These are phyloP conservation scores for Brachionus angularis DNA, from an alignment of 1,140 invertebrate species.

Conservation along the genomic window DNA sequence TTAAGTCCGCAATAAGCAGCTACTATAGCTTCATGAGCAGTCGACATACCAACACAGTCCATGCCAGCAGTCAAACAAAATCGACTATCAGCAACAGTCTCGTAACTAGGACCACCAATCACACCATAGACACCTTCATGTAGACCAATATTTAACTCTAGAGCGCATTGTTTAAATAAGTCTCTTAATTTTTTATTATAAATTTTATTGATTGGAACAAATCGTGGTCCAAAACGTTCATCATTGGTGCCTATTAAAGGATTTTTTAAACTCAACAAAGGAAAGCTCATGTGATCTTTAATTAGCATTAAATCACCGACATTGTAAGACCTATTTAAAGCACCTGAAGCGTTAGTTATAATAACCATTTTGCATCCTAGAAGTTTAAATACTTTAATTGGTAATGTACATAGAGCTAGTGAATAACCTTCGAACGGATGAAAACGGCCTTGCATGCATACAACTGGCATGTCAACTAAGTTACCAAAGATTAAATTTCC, in stretches of 20 bases:
- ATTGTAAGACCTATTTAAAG: conserved; percentile 75
- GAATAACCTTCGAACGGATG: conserved; percentile 94
- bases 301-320: conserved; percentile 93
- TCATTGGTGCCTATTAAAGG: conserved; percentile 88
- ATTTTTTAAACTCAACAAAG: conserved; percentile 70
- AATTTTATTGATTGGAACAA: conserved; percentile 80
- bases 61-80: conserved; percentile 75
- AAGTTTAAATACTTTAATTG: conserved; percentile 87
- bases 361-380: conserved; percentile 79
- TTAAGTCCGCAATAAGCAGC: conserved; percentile 83
- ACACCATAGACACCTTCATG: conserved; percentile 82
- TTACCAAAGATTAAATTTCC: conserved; percentile 82
- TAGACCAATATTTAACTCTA: conserved; percentile 50
- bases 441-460: conserved; percentile 92
- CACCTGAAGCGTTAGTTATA: conserved; percentile 89
- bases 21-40: conserved; percentile 79
- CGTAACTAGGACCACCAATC: conserved; percentile 81
- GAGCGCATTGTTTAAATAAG: background rate
- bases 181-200: conserved; percentile 65
- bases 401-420: conserved; percentile 70
- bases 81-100: conserved; percentile 79
- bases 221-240: conserved; percentile 83
- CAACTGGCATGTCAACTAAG: conserved; percentile 70
- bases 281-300: conserved; percentile 82
- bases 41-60: conserved; percentile 91